Evolutionary conservation across 2,113 vertebrate genomes (phyloP), one percentile per base, ranked within the genome.

Genomic region (Sceloporus tristichus): DNA sequence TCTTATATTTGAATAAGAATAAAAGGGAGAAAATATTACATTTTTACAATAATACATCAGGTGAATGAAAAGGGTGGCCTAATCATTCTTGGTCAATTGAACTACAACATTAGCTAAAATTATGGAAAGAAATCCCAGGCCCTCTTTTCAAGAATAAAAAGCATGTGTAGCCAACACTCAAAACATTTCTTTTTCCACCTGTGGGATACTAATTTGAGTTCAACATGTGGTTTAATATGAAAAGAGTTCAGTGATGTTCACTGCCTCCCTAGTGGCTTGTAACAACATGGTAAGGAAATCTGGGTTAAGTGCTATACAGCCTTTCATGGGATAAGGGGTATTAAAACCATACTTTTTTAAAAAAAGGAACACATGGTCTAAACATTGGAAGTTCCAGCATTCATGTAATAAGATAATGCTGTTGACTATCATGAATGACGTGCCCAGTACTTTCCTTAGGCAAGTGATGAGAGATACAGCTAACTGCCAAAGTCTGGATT

Each of bases 261-360:
- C 8, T 91, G 87, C 85, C 6, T 89, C 80, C 93, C 89, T 62
- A 54, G 86, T 29, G 54, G 23, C 21, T 87, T 54, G 74, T 91
- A 91, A 88, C 89, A 1, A 65, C 2, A 10, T 1, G n/a, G 70
- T 1, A 59, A 91, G 53, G 54, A 94, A 94, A 92, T 86, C 80
- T 86, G 40, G 54, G 40, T 91, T 88, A 90, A 93, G 82, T 70
- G 38, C 83, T 81, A 5, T 4, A 56, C 21, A 74, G 38, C n/a
- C 82, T 90, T 82, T 68, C 85, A 84, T 88, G 82, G 27, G 79
- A 91, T 40, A 87, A 88, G 9, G 3, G 14, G 87, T 38, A n/a
- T 48, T 66, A 16, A 80, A 85, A 48, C 53, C 53, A 13, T 53
- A 80, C 70, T 53, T 90, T 89, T 88, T 86, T 0, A 86, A 79